Percentiles rank a stretch among this genome's conserved stretches.
Conservation (phyloP, 2,113 vertebrate species). For the Paradisaea rubra region DNA sequence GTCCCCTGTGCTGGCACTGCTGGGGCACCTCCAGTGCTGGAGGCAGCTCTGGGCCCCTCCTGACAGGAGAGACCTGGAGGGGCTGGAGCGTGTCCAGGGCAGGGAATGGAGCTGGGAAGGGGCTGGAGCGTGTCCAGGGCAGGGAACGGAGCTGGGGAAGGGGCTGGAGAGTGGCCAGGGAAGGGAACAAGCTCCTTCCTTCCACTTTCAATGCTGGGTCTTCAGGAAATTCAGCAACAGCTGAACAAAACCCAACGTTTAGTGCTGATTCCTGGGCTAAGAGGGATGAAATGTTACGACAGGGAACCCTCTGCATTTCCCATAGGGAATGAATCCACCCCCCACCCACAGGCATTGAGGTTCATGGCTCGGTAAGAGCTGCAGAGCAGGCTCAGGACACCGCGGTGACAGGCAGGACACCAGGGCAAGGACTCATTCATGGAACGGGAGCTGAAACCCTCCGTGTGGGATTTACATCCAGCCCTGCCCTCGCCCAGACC, state of each 20-base stretch:
- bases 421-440: not conserved
- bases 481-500: not conserved
- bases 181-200: not conserved
- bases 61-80: not conserved
- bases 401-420: not conserved
- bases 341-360: fast-evolving
- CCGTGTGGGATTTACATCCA: not conserved
- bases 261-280: not conserved
- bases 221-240: not conserved
- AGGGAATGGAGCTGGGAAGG: not conserved
- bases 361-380: not conserved
- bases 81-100: not conserved
- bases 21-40: not conserved
- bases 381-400: not conserved
- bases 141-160: not conserved
- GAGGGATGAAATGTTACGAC: not conserved
- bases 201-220: not conserved
- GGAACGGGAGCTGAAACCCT: not conserved
- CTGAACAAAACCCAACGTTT: fast-evolving
- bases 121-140: not conserved
- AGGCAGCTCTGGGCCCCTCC: not conserved
- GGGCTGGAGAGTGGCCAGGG: not conserved
- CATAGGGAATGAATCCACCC: fast-evolving
- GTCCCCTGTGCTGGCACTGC: not conserved
- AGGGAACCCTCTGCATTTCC: not conserved